phyloP scores from a whole-genome alignment of 30 jellyfish, hydroid and myxozoan species.

The Turritopsis rubra region DNA sequence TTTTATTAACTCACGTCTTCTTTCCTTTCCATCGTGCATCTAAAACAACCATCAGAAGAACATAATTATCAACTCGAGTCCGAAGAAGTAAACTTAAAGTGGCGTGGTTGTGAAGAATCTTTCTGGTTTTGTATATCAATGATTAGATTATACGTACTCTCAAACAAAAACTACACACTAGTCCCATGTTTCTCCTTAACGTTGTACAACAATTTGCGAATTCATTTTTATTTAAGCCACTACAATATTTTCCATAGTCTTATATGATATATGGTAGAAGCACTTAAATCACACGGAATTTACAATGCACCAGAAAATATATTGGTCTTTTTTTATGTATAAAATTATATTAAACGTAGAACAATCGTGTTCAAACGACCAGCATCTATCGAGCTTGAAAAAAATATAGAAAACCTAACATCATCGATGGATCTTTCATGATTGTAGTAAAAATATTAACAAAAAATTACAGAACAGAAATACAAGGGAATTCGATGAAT shows the following conservation, averaged over 20 bases:
- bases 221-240: neutral
- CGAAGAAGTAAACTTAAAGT: neutral
- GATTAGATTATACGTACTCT: no score
- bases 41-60: constrained; percentile 8
- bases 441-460: no score
- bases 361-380: neutral
- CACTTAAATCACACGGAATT: neutral
- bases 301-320: neutral
- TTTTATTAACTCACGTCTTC: constrained; percentile 73
- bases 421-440: neutral
- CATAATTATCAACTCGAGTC: neutral
- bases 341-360: neutral
- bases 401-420: neutral
- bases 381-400: neutral
- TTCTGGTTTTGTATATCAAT: no score
- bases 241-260: neutral
- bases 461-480: no score
- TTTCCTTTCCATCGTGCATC: constrained; percentile 91
- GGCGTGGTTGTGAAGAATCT: no score
- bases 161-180: neutral
- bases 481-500: no score
- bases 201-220: neutral
- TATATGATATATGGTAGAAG: neutral
- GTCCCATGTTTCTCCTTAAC: neutral
- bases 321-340: neutral